A percentile compares a stretch with the other conserved stretches of the same genome.
phyloP scores from a whole-genome alignment of 2,113 vertebrate species.

The Zingel zingel region DNA sequence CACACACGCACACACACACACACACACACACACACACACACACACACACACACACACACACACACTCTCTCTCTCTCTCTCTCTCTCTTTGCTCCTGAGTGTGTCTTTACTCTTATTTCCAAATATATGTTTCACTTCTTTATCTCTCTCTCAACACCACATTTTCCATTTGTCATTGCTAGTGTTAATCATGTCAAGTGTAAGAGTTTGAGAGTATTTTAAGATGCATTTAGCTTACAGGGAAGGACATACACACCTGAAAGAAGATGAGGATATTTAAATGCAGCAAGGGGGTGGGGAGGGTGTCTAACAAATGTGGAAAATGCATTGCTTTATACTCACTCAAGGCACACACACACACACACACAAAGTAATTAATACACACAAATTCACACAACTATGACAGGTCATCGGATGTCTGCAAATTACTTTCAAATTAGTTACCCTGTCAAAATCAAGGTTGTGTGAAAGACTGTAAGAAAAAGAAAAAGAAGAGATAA shows the following conservation, averaged over 20 bases:
- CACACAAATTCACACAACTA: background rate
- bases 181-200: background rate
- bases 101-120: background rate
- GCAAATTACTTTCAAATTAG: background rate
- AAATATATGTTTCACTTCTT: background rate
- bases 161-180: background rate
- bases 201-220: background rate
- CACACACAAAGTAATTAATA: background rate
- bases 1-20: background rate
- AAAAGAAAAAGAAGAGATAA: background rate
- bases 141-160: background rate
- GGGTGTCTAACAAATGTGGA: background rate
- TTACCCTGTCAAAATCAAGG: background rate
- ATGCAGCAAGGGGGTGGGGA: background rate
- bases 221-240: background rate
- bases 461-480: background rate
- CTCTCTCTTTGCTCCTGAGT: background rate
- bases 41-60: background rate
- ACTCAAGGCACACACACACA: background rate
- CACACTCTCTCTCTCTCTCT: too few relatives aligned
- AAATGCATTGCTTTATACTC: background rate
- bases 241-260: background rate
- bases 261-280: background rate
- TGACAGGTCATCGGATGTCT: background rate
- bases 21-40: background rate